phyloP scores from a whole-genome alignment of 1,140 invertebrate genomes.

The Eriosoma lanigerum region DNA sequence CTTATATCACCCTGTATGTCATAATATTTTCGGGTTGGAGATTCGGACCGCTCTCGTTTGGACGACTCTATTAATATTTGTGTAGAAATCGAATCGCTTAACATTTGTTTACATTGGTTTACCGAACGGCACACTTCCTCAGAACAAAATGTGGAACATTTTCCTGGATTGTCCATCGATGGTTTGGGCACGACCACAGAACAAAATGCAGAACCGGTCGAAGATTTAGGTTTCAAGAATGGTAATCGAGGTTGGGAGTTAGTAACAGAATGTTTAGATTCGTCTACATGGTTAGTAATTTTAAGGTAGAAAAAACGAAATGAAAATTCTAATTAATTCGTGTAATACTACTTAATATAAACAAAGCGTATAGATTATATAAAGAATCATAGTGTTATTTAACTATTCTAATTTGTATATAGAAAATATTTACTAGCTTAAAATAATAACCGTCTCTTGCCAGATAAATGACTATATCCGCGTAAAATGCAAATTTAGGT shows the following conservation, averaged over 20 bases:
- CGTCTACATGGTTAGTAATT: conserved; percentile 36
- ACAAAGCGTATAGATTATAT: not conserved
- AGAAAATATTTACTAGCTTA: not conserved
- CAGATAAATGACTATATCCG: not conserved
- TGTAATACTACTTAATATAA: not conserved
- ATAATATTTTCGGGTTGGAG: conserved; percentile 54
- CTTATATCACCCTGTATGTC: not conserved
- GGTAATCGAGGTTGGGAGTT: conserved; percentile 43
- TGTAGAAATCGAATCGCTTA: conserved; percentile 22
- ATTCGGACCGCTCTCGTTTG: conserved; percentile 56
- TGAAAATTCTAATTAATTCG: conserved; percentile 28
- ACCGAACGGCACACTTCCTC: not conserved
- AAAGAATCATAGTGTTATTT: not conserved
- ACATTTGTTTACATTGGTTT: conserved; percentile 19
- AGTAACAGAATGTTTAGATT: conserved; percentile 6
- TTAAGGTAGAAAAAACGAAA: conserved; percentile 46
- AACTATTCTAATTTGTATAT: not conserved
- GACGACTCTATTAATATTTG: conserved; percentile 45
- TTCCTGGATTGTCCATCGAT: not conserved
- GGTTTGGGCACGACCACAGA: not conserved
- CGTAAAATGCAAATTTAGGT: not conserved
- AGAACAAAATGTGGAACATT: not conserved
- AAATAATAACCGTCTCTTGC: not conserved
- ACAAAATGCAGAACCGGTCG: conserved; percentile 47
- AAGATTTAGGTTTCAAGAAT: conserved; percentile 30